Percentiles rank a stretch among this genome's conserved stretches.
Evolutionary conservation across 2,888 invertebrate species (phyloP).

Genomic region (Drosophila nigricruria): DNA sequence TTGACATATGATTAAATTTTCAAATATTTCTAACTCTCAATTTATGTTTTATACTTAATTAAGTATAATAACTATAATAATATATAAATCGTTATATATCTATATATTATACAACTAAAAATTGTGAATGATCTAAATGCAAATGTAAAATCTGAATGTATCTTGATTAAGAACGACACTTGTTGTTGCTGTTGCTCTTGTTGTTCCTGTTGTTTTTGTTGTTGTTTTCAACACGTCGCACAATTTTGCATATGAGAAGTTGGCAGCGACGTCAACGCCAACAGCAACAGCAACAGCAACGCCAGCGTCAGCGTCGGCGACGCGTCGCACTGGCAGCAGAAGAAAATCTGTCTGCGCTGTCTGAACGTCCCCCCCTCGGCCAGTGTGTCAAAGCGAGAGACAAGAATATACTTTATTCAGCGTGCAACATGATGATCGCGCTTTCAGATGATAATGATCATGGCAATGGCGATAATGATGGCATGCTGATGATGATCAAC

Average conservation of each 20-base stretch:
- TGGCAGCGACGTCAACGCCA: conserved; percentile 21
- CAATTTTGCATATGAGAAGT: conserved; percentile 61
- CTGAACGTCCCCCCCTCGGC: conserved; percentile 20
- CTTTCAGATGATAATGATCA: conserved; percentile 15
- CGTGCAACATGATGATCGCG: conserved; percentile 43
- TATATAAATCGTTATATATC: not conserved
- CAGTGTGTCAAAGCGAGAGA: conserved; percentile 55
- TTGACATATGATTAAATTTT: not conserved
- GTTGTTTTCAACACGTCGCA: conserved; percentile 38
- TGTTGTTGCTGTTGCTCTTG: conserved; percentile 46
- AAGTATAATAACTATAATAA: not conserved
- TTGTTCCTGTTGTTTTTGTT: conserved; percentile 44
- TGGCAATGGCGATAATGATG: conserved; percentile 36
- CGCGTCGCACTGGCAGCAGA: conserved; percentile 26
- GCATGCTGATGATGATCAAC: conserved; percentile 44
- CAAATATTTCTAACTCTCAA: not conserved
- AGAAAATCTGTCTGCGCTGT: conserved; percentile 48
- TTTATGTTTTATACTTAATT: not conserved
- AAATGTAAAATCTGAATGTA: conserved; percentile 36
- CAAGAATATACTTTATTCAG: conserved; percentile 54
- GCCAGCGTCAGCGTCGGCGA: not conserved
- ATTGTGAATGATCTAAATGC: conserved; percentile 13
- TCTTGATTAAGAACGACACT: conserved; percentile 79
- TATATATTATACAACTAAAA: not conserved
- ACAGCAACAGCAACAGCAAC: conserved; percentile 10